phyloP scores from a whole-genome alignment of 2,888 invertebrate genomes.

The Thecophora atra region DNA sequence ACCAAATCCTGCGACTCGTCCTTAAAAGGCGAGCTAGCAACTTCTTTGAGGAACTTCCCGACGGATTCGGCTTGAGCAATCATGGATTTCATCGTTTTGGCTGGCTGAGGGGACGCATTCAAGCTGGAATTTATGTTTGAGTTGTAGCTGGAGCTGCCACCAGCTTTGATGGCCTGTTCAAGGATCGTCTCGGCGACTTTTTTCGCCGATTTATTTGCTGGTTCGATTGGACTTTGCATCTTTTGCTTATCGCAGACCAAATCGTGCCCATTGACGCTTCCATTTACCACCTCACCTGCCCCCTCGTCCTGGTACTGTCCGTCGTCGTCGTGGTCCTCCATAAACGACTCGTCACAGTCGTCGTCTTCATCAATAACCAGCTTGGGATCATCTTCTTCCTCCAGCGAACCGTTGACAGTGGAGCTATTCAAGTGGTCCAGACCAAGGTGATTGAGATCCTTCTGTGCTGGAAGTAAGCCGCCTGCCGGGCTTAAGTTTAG shows the following conservation, averaged over 20 bases:
- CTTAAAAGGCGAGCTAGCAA: conserved; percentile 65
- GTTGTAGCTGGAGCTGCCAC: conserved; percentile 42
- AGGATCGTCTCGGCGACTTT: conserved; percentile 71
- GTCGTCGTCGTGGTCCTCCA: conserved; percentile 50
- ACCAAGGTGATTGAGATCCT: conserved; percentile 33
- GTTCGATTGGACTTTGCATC: conserved; percentile 44
- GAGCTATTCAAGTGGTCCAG: conserved; percentile 35
- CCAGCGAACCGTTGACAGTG: conserved; percentile 60
- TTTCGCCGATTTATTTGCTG: conserved; percentile 63
- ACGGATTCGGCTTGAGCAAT: conserved; percentile 69
- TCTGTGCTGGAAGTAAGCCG: conserved; percentile 36
- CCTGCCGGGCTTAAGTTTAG: conserved; percentile 44
- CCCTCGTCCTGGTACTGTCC: conserved; percentile 48
- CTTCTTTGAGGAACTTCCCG: conserved; percentile 63
- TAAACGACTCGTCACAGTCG: conserved; percentile 50
- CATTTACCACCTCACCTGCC: conserved; percentile 49
- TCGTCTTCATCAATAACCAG: conserved; percentile 66
- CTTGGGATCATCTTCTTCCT: conserved; percentile 70
- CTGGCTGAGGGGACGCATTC: conserved; percentile 31
- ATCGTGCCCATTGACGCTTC: not conserved
- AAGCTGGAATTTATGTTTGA: not conserved
- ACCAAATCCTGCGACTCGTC: conserved; percentile 76
- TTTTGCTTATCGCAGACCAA: not conserved
- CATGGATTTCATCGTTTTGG: conserved; percentile 66
- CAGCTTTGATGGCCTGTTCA: conserved; percentile 67